Evolutionary conservation across 2,888 invertebrate genomes (phyloP).

Genomic region (Drosophila infuscata): DNA sequence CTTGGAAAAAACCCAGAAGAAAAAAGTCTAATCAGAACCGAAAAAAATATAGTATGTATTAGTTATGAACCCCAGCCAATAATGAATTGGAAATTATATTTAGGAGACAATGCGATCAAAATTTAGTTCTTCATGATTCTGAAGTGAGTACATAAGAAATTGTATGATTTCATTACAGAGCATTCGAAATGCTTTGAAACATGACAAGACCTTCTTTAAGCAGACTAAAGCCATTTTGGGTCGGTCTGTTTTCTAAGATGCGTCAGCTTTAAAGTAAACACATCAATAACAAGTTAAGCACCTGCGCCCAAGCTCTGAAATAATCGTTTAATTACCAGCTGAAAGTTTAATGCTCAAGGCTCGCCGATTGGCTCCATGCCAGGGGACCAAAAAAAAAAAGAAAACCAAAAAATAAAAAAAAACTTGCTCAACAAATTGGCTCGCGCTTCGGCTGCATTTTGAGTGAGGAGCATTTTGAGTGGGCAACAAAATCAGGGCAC

Average conservation of each 20-base stretch:
- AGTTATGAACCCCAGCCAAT: too few species aligned
- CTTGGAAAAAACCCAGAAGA: neutral
- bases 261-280: slow-evolving; percentile 20
- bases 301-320: slow-evolving; percentile 46
- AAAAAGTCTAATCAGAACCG: neutral
- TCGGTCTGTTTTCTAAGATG: neutral
- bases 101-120: neutral
- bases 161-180: neutral
- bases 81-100: neutral
- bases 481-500: slow-evolving; percentile 49
- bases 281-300: slow-evolving; percentile 67
- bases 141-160: neutral
- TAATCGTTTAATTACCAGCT: slow-evolving; percentile 64
- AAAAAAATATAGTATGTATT: neutral
- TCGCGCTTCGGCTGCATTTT: slow-evolving; percentile 50
- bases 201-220: neutral
- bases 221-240: neutral
- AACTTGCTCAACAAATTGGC: slow-evolving; percentile 50
- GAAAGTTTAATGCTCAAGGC: slow-evolving; percentile 61
- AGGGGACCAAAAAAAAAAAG: slow-evolving; percentile 28
- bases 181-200: neutral
- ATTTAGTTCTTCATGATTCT: neutral
- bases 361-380: slow-evolving; percentile 46
- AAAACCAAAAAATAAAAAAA: neutral
- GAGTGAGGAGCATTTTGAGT: slow-evolving; percentile 47